Evolutionary conservation across 2,797 vertebrate species (phyloP).

Genomic region (Selene dorsalis): DNA sequence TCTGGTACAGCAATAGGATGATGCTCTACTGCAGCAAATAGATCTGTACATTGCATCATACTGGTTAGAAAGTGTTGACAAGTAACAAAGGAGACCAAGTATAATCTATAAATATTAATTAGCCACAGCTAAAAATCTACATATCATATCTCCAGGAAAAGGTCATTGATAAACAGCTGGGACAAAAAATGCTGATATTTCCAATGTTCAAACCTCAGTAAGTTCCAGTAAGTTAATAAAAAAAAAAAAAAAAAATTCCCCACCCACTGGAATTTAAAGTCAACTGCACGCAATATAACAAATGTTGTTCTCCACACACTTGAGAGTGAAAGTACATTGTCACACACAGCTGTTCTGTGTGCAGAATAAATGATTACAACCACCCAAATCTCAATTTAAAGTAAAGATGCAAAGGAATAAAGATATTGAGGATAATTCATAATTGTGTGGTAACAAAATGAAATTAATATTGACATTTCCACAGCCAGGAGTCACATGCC

Average conservation of each 20-base stretch:
- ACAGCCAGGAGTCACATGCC: slow-evolving; percentile 23
- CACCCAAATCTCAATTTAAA: neutral
- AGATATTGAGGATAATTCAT: neutral
- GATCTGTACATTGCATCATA: too few species aligned
- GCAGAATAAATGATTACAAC: neutral
- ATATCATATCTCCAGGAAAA: slow-evolving; percentile 1
- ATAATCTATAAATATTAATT: too few species aligned
- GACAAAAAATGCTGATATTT: slow-evolving; percentile 2
- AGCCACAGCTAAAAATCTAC: neutral
- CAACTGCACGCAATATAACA: slow-evolving; percentile 12
- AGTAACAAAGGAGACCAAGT: too few species aligned
- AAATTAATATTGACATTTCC: neutral
- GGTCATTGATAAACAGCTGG: slow-evolving; percentile 5
- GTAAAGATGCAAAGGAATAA: too few species aligned
- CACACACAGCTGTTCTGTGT: neutral
- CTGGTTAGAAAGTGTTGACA: too few species aligned
- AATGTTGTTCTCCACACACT: neutral
- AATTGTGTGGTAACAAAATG: neutral
- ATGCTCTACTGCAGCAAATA: too few species aligned
- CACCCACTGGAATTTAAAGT: slow-evolving; percentile 15
- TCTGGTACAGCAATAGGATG: too few species aligned
- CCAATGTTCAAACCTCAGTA: neutral
- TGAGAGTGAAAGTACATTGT: neutral
- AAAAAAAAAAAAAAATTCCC: slow-evolving; percentile 22
- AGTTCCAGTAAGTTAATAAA: slow-evolving; percentile 4